Evolutionary conservation across 2,888 invertebrate species (phyloP).

Genomic region (Andrena minutula): DNA sequence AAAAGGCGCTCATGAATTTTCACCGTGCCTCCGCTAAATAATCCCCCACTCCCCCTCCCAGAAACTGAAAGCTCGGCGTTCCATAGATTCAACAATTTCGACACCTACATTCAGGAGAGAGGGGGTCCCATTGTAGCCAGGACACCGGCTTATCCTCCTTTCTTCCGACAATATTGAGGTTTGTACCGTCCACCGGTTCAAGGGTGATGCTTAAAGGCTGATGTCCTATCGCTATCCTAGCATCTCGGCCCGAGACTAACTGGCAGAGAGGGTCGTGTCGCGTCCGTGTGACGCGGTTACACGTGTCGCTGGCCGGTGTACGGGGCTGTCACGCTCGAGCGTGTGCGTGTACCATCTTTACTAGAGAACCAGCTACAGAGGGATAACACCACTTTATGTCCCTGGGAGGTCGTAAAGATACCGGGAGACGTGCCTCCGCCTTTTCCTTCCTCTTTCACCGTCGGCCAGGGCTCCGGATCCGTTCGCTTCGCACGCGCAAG

Average conservation of each 20-base stretch:
- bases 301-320: slow-evolving; percentile 30
- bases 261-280: slow-evolving; percentile 49
- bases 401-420: slow-evolving; percentile 80
- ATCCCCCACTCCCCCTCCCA: not conserved
- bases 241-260: slow-evolving; percentile 64
- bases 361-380: slow-evolving; percentile 64
- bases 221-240: slow-evolving; percentile 64
- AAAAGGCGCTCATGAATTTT: not conserved
- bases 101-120: slow-evolving; percentile 21
- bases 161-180: slow-evolving; percentile 63
- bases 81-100: slow-evolving; percentile 30
- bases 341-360: slow-evolving; percentile 50
- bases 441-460: slow-evolving; percentile 40
- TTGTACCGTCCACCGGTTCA: slow-evolving; percentile 64
- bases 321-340: slow-evolving; percentile 10
- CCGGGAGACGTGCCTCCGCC: slow-evolving; percentile 65
- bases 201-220: slow-evolving; percentile 61
- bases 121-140: slow-evolving; percentile 22
- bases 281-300: slow-evolving; percentile 18
- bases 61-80: not conserved
- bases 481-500: slow-evolving; percentile 29
- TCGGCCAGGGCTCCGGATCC: slow-evolving; percentile 34
- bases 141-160: slow-evolving; percentile 51
- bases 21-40: slow-evolving; percentile 12
- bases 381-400: slow-evolving; percentile 81